Percentiles rank a stretch among this genome's conserved stretches.
These are phyloP conservation scores for Hybos culiciformis DNA, from an alignment of 2,888 invertebrate genomes.

Conservation along the genomic window DNA sequence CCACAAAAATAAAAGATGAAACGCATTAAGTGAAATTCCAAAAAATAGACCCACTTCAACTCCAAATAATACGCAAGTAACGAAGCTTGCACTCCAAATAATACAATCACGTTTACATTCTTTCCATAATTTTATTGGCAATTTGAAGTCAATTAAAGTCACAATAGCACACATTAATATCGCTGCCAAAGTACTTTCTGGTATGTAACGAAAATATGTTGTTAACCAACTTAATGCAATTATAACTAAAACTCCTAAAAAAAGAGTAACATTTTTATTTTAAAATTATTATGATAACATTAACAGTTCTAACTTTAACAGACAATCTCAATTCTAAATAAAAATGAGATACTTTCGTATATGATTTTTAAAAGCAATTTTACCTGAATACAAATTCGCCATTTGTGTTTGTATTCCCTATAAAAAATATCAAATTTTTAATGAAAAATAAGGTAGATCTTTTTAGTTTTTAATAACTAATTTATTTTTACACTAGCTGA, in stretches of 20 bases:
- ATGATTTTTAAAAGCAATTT: constrained; percentile 1
- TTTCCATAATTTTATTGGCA: constrained; percentile 42
- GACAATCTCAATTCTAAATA: not conserved
- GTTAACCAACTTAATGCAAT: constrained; percentile 74
- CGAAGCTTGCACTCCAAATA: constrained; percentile 53
- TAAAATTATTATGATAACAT: not conserved
- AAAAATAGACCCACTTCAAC: constrained; percentile 69
- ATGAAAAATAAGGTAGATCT: no score
- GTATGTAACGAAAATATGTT: constrained; percentile 78
- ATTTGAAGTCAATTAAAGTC: constrained; percentile 40
- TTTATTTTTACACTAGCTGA: constrained; percentile 77
- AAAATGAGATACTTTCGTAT: not conserved
- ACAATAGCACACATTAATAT: constrained; percentile 78
- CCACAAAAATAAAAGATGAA: constrained; percentile 51
- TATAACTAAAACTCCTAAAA: constrained; percentile 61
- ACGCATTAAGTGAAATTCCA: constrained; percentile 51
- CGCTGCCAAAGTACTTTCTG: constrained; percentile 70
- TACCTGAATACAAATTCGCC: constrained; percentile 33
- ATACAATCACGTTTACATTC: constrained; percentile 47
- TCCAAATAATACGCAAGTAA: constrained; percentile 50
- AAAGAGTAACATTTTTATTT: no score
- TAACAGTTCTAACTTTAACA: not conserved
- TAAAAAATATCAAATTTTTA: no score
- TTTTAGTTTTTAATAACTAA: no score
- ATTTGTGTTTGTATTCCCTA: constrained; percentile 76